Evolutionary conservation across 2,113 vertebrate species (phyloP).

Genomic region (Cephalopterus ornatus): DNA sequence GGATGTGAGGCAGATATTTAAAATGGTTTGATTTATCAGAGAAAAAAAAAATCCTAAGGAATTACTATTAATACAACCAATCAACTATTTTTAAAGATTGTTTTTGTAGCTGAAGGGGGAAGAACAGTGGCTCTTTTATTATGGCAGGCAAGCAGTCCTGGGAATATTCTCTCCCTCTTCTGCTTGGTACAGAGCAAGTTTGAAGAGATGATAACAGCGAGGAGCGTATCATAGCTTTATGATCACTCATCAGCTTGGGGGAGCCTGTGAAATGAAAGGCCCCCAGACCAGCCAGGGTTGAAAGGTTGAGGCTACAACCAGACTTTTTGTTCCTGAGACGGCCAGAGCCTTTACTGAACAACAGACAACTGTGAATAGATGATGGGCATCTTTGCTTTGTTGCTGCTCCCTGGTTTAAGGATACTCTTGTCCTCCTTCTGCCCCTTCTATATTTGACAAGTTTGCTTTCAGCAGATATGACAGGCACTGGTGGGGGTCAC

Average conservation of each 20-base stretch:
- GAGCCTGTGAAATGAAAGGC: conserved; percentile 49
- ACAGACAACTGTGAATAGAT: conserved; percentile 52
- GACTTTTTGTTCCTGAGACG: conserved; percentile 33
- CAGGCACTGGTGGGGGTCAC: conserved; percentile 77
- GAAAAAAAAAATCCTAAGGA: neutral
- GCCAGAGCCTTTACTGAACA: conserved; percentile 33
- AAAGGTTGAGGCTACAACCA: conserved; percentile 36
- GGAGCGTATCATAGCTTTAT: conserved; percentile 8
- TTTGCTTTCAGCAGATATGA: conserved; percentile 80
- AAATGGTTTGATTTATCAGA: neutral
- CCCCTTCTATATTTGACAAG: conserved; percentile 69
- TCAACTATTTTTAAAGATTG: neutral
- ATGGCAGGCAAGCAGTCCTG: neutral
- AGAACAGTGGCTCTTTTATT: conserved; percentile 26
- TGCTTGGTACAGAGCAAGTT: neutral
- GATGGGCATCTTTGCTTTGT: conserved; percentile 55
- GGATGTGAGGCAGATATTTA: neutral
- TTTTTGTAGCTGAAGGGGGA: neutral
- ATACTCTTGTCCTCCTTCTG: conserved; percentile 67
- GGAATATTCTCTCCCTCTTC: neutral
- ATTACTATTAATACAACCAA: neutral
- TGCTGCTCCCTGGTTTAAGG: conserved; percentile 38
- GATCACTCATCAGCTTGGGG: conserved; percentile 24
- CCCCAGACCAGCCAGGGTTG: neutral
- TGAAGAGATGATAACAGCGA: conserved; percentile 40